Evolutionary conservation across 2,888 invertebrate species (phyloP).

Genomic region (Petrophora chlorosata): DNA sequence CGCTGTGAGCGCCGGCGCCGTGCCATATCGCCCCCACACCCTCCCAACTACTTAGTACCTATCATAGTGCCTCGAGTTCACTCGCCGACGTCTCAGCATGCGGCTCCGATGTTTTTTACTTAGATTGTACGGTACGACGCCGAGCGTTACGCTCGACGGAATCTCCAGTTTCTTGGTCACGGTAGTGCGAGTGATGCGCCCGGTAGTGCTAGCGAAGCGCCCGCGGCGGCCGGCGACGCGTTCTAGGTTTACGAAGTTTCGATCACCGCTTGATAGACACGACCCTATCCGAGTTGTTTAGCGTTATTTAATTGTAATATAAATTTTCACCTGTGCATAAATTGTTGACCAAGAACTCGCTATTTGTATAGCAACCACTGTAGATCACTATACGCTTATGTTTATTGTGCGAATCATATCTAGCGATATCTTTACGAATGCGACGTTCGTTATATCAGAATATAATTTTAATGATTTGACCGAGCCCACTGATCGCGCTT

Average conservation of each 20-base stretch:
- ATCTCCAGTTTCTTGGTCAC: conserved; percentile 36
- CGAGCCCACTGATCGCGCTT: conserved; percentile 69
- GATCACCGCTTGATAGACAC: conserved; percentile 64
- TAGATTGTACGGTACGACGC: conserved; percentile 25
- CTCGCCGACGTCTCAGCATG: conserved; percentile 40
- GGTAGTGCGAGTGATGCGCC: no score
- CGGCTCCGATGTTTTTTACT: conserved; percentile 39
- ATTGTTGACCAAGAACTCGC: conserved; percentile 66
- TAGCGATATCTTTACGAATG: conserved; percentile 56
- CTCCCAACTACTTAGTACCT: conserved; percentile 53
- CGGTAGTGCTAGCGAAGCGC: no score
- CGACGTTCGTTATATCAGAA: conserved; percentile 59
- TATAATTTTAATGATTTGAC: conserved; percentile 65
- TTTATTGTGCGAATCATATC: conserved; percentile 64
- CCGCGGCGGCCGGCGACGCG: conserved; percentile 8
- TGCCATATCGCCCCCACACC: conserved; percentile 62
- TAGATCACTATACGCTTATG: conserved; percentile 68
- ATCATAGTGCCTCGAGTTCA: conserved; percentile 57
- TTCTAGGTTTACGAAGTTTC: conserved; percentile 52
- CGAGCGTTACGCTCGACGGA: conserved; percentile 15
- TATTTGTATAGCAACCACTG: conserved; percentile 61
- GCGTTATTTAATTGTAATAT: conserved; percentile 56
- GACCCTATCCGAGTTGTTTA: conserved; percentile 59
- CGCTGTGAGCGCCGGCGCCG: conserved; percentile 89
- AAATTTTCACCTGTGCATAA: conserved; percentile 63